Percentiles rank a stretch among this genome's conserved stretches.
Conservation (phyloP, 2,888 invertebrate genomes). For the Diogma glabrata region DNA sequence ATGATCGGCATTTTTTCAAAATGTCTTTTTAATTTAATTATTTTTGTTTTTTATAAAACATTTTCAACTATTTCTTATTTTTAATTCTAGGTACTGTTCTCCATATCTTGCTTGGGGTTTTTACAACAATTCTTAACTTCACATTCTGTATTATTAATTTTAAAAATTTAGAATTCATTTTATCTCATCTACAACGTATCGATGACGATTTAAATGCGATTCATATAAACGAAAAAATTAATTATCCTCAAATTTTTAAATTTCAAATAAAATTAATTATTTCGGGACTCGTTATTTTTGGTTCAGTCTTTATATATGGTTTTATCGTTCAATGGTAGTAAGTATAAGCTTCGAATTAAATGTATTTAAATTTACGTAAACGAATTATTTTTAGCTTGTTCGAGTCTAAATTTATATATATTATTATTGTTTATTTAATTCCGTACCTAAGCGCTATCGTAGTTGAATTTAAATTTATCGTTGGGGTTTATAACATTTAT, state of each 20-base stretch:
- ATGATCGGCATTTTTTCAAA: no score
- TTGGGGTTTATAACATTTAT: conserved; percentile 30
- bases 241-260: conserved; percentile 3
- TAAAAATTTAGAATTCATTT: neutral
- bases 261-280: conserved; percentile 5
- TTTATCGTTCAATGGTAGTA: neutral
- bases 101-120: neutral
- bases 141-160: neutral
- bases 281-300: neutral
- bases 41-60: no score
- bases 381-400: neutral
- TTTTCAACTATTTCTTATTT: no score
- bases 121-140: conserved; percentile 1
- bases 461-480: conserved; percentile 32
- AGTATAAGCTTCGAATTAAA: neutral
- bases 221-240: conserved; percentile 2
- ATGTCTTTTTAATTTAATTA: no score
- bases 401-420: neutral
- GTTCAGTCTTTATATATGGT: neutral
- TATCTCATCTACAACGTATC: conserved; percentile 1
- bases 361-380: neutral
- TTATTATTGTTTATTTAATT: conserved; percentile 21
- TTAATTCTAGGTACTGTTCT: no score
- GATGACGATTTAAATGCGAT: conserved; percentile 7
- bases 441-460: conserved; percentile 30